Evolutionary conservation across 2,113 vertebrate genomes (phyloP).

Genomic region (Ictalurus furcatus): DNA sequence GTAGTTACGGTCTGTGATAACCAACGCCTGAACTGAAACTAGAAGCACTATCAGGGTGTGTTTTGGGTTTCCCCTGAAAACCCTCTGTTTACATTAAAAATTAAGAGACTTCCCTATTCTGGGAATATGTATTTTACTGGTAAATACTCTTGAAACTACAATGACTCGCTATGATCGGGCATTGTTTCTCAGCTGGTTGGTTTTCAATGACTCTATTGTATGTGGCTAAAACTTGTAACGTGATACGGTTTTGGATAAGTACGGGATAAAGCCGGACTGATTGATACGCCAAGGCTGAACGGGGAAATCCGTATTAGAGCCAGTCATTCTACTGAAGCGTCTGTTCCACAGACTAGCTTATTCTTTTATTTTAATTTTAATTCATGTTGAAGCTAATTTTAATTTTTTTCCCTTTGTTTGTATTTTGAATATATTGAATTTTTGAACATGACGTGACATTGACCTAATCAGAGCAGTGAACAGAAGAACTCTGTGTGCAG

Average conservation of each 20-base stretch:
- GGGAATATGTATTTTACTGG: not conserved
- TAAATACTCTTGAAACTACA: not conserved
- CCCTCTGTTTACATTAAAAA: not conserved
- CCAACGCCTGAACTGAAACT: slow-evolving; percentile 34
- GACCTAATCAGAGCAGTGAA: not conserved
- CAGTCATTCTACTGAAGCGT: not conserved
- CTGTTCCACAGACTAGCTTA: not conserved
- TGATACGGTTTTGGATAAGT: not conserved
- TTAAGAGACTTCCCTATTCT: not conserved
- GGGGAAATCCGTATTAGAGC: not conserved
- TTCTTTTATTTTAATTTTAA: not conserved
- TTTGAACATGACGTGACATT: not conserved
- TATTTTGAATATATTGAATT: not conserved
- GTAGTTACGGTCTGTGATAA: not conserved
- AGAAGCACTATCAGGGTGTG: not conserved
- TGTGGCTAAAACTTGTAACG: not conserved
- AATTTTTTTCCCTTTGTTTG: not conserved
- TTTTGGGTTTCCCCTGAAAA: not conserved
- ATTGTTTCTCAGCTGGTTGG: not conserved
- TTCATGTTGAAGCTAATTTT: not conserved
- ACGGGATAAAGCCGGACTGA: not conserved
- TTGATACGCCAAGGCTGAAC: not conserved
- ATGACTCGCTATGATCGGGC: not conserved
- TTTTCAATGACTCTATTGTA: not conserved
- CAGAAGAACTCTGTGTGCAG: not conserved